Conservation (phyloP, 64 coral and sea anemone species). For the Pocillopora verrucosa region DNA sequence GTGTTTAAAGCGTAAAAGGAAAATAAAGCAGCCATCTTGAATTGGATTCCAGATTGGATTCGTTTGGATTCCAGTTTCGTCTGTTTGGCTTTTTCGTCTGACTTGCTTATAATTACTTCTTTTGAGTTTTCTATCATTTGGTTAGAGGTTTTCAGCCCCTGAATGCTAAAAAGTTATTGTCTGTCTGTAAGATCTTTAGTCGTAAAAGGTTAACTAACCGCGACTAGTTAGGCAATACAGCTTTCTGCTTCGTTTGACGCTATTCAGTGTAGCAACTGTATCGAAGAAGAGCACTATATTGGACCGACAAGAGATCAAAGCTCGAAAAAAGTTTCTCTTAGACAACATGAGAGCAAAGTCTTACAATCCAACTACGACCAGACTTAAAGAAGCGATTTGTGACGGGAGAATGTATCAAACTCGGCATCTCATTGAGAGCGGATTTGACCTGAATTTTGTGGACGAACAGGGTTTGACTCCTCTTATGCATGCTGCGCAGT, state of each 20-base stretch:
- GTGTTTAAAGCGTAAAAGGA: too few relatives aligned
- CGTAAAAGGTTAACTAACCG: not conserved
- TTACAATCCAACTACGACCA: slow-evolving; percentile 9
- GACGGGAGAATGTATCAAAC: slow-evolving; percentile 89
- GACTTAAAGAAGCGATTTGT: slow-evolving; percentile 71
- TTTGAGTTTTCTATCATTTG: too few relatives aligned
- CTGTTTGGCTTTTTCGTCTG: too few relatives aligned
- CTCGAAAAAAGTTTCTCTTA: not conserved
- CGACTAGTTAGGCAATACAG: slow-evolving; percentile 4
- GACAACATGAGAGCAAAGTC: slow-evolving; percentile 41
- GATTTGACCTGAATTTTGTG: slow-evolving; percentile 47
- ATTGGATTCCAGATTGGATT: too few relatives aligned
- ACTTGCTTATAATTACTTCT: too few relatives aligned
- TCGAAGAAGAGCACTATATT: not conserved
- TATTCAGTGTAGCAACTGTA: slow-evolving; percentile 14
- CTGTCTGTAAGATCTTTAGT: too few relatives aligned
- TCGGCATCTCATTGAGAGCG: slow-evolving; percentile 66
- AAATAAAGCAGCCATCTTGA: too few relatives aligned
- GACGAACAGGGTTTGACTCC: slow-evolving; percentile 87
- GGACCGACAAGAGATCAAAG: not conserved
- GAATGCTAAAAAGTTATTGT: too few relatives aligned
- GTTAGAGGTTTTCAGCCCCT: not conserved
- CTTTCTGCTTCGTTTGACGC: too few relatives aligned
- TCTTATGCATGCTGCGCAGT: slow-evolving; percentile 61
- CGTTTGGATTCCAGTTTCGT: too few relatives aligned